A percentile compares a stretch with the other conserved stretches of the same genome.
Conservation (phyloP, 2,797 vertebrate genomes). For the Nyctalus aviator region DNA sequence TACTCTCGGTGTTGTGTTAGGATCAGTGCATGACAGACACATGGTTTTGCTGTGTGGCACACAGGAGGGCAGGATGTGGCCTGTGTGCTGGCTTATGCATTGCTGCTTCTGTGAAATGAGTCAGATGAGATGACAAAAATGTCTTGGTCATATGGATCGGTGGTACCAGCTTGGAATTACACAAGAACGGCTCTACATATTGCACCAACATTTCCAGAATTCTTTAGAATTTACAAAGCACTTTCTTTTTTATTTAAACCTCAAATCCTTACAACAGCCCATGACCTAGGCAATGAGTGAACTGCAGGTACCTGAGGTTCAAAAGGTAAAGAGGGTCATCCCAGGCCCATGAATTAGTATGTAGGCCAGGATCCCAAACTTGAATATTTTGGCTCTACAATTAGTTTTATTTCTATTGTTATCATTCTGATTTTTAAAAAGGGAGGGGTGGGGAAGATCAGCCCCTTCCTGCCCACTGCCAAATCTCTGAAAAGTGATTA, state of each 20-base stretch:
- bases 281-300: not conserved
- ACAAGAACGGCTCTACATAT: not conserved
- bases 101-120: conserved; percentile 12
- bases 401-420: conserved; percentile 42
- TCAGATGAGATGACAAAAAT: conserved; percentile 44
- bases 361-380: not conserved
- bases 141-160: not conserved
- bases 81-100: not conserved
- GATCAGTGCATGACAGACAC: not conserved
- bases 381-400: not conserved
- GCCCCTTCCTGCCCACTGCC: fast-evolving
- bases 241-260: conserved; percentile 45
- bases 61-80: not conserved
- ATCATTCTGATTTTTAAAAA: not conserved
- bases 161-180: not conserved
- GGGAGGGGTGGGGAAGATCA: not conserved
- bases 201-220: not conserved
- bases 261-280: not conserved
- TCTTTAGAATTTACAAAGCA: conserved; percentile 17
- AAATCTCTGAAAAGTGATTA: not conserved
- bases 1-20: not conserved
- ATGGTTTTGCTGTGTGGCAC: not conserved
- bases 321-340: not conserved
- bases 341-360: not conserved
- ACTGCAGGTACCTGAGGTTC: not conserved